phyloP scores from a whole-genome alignment of 2,113 vertebrate genomes.

The Eulemur rufifrons region DNA sequence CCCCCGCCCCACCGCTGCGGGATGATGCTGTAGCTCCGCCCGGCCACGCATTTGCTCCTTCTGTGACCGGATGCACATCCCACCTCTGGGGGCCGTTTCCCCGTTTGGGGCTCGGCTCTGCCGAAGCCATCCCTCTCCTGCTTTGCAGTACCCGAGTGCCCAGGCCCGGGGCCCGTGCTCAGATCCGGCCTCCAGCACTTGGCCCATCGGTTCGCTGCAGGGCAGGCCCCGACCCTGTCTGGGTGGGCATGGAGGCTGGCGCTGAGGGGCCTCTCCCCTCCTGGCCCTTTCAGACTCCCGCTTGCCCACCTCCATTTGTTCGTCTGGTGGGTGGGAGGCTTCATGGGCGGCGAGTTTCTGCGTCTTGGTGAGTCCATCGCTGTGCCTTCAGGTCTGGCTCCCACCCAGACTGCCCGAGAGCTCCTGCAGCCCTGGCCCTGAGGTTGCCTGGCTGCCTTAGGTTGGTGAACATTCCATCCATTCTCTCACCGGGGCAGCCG shows the following conservation, averaged over 20 bases:
- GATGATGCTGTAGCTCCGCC: fast-evolving
- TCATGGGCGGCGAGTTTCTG: neutral
- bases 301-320: neutral
- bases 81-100: neutral
- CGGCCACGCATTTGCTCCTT: fast-evolving
- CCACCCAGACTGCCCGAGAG: neutral
- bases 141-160: neutral
- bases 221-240: neutral
- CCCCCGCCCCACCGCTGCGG: fast-evolving
- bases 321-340: neutral
- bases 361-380: neutral
- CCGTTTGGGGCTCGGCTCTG: fast-evolving
- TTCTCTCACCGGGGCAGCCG: neutral
- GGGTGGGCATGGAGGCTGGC: neutral
- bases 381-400: neutral
- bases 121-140: neutral
- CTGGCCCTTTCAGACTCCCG: neutral
- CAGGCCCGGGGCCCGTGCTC: neutral
- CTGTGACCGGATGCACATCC: neutral
- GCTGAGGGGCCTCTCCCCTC: neutral
- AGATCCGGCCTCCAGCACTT: neutral
- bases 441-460: neutral
- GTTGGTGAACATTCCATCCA: fast-evolving
- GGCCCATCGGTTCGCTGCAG: neutral
- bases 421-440: neutral